These are phyloP conservation scores for Drosophila infuscata DNA, from an alignment of 2,888 invertebrate genomes.

Conservation along the genomic window DNA sequence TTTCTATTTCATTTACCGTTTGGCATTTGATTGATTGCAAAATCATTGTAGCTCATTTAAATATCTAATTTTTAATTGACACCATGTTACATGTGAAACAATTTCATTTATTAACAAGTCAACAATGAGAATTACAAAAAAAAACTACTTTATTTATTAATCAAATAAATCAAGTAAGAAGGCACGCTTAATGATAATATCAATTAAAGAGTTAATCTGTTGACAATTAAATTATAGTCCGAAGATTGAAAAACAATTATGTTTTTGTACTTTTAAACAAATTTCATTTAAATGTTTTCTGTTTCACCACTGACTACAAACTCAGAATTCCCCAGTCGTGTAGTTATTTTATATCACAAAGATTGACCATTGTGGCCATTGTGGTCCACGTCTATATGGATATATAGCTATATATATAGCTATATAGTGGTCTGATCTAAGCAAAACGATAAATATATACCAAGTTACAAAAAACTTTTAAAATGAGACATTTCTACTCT, in stretches of 20 bases:
- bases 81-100: neutral
- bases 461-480: neutral
- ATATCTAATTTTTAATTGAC: conserved; percentile 17
- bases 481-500: neutral
- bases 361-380: fast-evolving
- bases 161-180: neutral
- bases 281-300: neutral
- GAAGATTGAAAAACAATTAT: neutral
- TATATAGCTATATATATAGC: neutral
- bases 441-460: neutral
- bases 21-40: conserved; percentile 62
- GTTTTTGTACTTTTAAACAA: neutral
- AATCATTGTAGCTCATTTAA: conserved; percentile 41
- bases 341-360: neutral
- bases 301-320: neutral
- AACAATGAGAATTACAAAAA: neutral
- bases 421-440: neutral
- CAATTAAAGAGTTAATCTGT: neutral
- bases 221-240: neutral
- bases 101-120: neutral
- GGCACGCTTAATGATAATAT: neutral
- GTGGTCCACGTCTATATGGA: no score
- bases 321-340: neutral
- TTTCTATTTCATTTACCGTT: conserved; percentile 38
- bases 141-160: neutral